These are phyloP conservation scores for Phocoena sinus DNA, from an alignment of 2,113 vertebrate species.

Conservation along the genomic window DNA sequence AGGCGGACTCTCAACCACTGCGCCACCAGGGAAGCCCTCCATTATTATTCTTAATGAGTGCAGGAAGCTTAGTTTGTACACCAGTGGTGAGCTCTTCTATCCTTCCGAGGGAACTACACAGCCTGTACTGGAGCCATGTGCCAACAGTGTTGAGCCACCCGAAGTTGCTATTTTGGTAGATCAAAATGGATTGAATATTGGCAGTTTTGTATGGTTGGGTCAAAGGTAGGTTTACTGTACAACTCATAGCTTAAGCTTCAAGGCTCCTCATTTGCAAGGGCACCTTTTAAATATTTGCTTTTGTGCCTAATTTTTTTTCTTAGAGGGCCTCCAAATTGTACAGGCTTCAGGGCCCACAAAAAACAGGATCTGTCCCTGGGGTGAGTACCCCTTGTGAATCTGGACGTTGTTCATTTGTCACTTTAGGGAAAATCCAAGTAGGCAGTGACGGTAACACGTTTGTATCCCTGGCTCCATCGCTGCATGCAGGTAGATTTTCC, in stretches of 20 bases:
- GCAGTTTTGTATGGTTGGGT: neutral
- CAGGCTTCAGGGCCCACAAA: neutral
- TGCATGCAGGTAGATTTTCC: neutral
- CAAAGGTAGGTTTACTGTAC: neutral
- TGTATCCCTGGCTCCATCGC: rapidly evolving
- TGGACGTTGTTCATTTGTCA: neutral
- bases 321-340: neutral
- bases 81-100: neutral
- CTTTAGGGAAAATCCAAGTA: neutral
- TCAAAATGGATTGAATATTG: neutral
- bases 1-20: too few relatives aligned
- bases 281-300: neutral
- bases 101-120: neutral
- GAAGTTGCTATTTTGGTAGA: neutral
- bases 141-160: neutral
- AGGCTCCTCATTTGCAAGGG: neutral
- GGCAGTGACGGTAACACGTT: too few relatives aligned
- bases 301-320: neutral
- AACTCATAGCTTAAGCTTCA: neutral
- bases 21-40: neutral
- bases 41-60: neutral
- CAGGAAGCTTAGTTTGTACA: neutral
- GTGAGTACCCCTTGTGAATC: neutral
- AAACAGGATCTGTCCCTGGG: neutral
- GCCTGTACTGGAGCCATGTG: neutral